phyloP scores from a whole-genome alignment of 1,140 invertebrate species.

The Drosophila mojavensis region DNA sequence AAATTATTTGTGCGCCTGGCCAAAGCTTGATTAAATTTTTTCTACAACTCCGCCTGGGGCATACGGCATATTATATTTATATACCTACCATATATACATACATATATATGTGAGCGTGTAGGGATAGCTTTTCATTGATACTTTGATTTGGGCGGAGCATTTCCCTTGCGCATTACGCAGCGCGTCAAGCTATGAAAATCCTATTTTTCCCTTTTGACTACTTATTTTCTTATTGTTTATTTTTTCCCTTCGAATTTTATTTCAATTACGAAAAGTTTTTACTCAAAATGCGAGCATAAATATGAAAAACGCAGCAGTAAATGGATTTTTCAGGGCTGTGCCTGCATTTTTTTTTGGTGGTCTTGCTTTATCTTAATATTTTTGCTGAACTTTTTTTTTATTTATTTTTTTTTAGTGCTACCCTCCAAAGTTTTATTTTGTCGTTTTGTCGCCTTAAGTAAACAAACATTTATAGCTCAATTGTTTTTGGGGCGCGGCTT shows the following conservation, averaged over 20 bases:
- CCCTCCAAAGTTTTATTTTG: conserved; percentile 28
- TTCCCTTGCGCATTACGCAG: conserved; percentile 51
- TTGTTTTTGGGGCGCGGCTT: conserved; percentile 73
- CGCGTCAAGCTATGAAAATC: conserved; percentile 30
- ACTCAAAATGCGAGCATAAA: conserved; percentile 21
- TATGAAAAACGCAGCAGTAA: conserved; percentile 38
- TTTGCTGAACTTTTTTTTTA: conserved; percentile 9
- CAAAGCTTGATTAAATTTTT: conserved; percentile 72
- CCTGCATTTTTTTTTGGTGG: conserved; percentile 50
- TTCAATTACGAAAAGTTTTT: conserved; percentile 77
- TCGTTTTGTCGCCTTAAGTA: conserved; percentile 55
- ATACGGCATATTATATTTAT: conserved; percentile 66
- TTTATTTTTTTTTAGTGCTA: conserved; percentile 4
- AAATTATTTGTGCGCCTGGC: conserved; percentile 66
- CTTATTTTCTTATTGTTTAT: conserved; percentile 17
- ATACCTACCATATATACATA: conserved; percentile 19
- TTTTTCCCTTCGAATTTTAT: conserved; percentile 49
- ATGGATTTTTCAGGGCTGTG: conserved; percentile 37
- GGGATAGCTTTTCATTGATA: conserved; percentile 73
- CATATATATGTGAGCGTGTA: background rate
- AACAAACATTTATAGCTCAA: conserved; percentile 79
- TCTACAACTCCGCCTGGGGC: conserved; percentile 63
- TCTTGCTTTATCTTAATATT: conserved; percentile 11
- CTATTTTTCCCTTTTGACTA: conserved; percentile 23
- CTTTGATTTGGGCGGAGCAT: conserved; percentile 61